These are phyloP conservation scores for Aleiodes sp. DNA, from an alignment of 1,140 invertebrate genomes.

Conservation along the genomic window DNA sequence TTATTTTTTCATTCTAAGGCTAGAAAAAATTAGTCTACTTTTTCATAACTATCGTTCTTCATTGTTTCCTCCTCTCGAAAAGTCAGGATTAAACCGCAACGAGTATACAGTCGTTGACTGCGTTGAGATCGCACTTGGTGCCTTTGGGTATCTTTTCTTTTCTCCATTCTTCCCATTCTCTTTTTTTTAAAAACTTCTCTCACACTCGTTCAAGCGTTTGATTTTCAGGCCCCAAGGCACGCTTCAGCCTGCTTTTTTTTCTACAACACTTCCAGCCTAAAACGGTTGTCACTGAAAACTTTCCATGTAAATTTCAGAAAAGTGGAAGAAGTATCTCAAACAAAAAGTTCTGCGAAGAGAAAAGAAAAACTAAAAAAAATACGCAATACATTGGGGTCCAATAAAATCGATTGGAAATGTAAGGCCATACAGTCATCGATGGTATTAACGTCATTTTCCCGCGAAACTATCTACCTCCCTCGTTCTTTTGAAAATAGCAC, in stretches of 20 bases:
- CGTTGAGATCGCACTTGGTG: neutral
- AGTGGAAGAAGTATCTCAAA: neutral
- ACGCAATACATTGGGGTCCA: neutral
- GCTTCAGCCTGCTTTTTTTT: neutral
- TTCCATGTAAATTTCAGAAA: neutral
- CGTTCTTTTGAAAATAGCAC: neutral
- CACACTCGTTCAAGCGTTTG: constrained; percentile 14
- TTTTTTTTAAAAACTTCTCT: neutral
- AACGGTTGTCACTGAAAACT: constrained; percentile 4
- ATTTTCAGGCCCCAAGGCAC: constrained; percentile 13
- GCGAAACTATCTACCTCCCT: neutral
- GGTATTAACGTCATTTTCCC: neutral
- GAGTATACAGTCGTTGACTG: constrained; percentile 14
- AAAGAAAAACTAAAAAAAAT: neutral
- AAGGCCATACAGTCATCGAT: neutral
- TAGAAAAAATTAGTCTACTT: neutral
- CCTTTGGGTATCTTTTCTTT: constrained; percentile 1
- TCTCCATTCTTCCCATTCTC: neutral
- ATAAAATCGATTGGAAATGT: neutral
- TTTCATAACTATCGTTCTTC: neutral
- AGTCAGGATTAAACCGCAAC: constrained; percentile 26
- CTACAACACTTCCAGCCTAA: neutral
- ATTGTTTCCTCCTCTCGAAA: neutral
- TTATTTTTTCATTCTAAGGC: neutral
- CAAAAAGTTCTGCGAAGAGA: too few relatives aligned